Base-by-base conservation (phyloP, 1,140 invertebrate genomes). In the Portunus trituberculatus region DNA sequence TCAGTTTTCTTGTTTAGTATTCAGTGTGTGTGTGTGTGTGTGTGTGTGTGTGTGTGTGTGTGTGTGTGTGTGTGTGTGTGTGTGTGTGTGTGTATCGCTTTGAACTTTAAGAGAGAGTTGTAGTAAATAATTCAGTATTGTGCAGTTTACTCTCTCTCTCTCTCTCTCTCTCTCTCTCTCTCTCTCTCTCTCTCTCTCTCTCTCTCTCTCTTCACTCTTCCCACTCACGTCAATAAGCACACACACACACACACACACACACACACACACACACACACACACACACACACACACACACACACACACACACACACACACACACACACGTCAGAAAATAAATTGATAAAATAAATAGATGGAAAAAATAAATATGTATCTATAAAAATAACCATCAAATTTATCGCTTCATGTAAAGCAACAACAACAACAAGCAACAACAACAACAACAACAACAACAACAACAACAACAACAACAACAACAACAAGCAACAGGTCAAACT, bases 361-460 rank as follows among this genome's bases (percentile, higher is more conserved):
- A 39, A 1, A 39, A 39, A 39, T 39, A 6, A 39, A 39, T 39
- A 39, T 39, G 6, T 39, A 39, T 39, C 39, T 39, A 39, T 6
- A 76, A 76, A 76, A 76, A 76, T n/a, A 8, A 25, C 1, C 20
- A 76, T n/a, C 1, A 2, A 76, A n/a, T n/a, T 20, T 59, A 59
- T 0, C 10, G 10, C 10, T 59, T 59, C 52, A 59, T 59, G 25
- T 8, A 76, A 16, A 76, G 25, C 67, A n/a, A n/a, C 67, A 76
- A 20, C 84, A 87, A 45, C 39, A 87, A 87, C 84, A 14, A 29
- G n/a, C 84, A 87, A 87, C 84, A 87, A 88, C 86, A 88, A 45
- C 86, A 88, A 88, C 86, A 45, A 88, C 86, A 88, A 32, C 86
- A 46, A 88, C 45, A 88, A 88, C 45, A 88, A 88, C 45, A 88